Evolutionary conservation across 2,888 invertebrate species (phyloP).

Genomic region (Lithophane semibrunnea): DNA sequence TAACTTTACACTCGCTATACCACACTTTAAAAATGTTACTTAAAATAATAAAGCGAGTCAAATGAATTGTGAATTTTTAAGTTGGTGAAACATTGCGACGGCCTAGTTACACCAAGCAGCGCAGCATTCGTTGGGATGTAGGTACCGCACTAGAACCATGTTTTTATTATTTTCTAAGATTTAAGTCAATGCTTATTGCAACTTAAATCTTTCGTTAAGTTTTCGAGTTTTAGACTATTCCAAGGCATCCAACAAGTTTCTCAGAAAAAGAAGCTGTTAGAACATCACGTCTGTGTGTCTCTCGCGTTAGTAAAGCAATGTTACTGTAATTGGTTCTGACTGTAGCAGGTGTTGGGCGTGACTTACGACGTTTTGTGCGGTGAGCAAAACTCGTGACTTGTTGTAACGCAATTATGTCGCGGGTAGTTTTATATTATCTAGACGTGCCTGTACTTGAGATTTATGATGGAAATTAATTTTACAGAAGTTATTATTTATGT

Average conservation of each 20-base stretch:
- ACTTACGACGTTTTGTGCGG: slow-evolving; percentile 76
- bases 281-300: slow-evolving; percentile 63
- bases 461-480: background rate
- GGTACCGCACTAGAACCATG: background rate
- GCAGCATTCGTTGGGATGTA: background rate
- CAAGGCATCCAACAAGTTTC: background rate
- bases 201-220: no score
- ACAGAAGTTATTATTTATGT: background rate
- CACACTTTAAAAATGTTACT: no score
- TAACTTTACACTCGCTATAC: background rate
- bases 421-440: slow-evolving; percentile 64
- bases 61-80: background rate
- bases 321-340: slow-evolving; percentile 83
- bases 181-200: background rate
- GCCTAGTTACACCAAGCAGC: background rate
- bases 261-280: background rate
- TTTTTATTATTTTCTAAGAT: background rate
- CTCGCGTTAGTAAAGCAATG: slow-evolving; percentile 65
- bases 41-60: background rate
- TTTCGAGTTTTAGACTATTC: no score
- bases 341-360: slow-evolving; percentile 84
- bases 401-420: slow-evolving; percentile 63
- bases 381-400: slow-evolving; percentile 62
- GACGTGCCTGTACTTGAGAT: slow-evolving; percentile 38
- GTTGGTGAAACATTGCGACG: background rate